A percentile compares a stretch with the other conserved stretches of the same genome.
phyloP scores from a whole-genome alignment of 2,888 invertebrate species.

The Furcula furcula region DNA sequence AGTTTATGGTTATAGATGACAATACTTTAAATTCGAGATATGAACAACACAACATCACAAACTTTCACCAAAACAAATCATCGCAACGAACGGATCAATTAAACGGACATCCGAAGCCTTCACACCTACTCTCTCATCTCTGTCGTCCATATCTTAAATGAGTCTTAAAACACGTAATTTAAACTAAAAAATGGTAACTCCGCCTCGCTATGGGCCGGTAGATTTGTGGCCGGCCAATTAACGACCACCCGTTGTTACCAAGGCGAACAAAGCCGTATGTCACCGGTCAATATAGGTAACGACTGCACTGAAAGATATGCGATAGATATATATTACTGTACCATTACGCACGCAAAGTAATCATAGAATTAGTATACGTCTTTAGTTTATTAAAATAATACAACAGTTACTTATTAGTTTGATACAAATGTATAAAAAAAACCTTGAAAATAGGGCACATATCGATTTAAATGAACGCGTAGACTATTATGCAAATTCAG shows the following conservation, averaged over 20 bases:
- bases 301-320: background rate
- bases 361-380: too few species aligned
- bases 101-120: slow-evolving; percentile 8
- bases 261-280: slow-evolving; percentile 34
- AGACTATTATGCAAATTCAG: too few species aligned
- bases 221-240: slow-evolving; percentile 18
- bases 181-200: slow-evolving; percentile 9
- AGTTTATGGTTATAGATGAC: too few species aligned
- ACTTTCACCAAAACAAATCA: background rate
- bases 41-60: slow-evolving; percentile 22
- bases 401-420: too few species aligned
- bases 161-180: slow-evolving; percentile 22
- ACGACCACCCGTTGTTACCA: slow-evolving; percentile 37
- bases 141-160: slow-evolving; percentile 9
- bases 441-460: too few species aligned
- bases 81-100: background rate
- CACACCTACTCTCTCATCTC: slow-evolving; percentile 18
- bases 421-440: too few species aligned
- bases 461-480: too few species aligned
- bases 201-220: slow-evolving; percentile 10
- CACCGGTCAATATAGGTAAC: slow-evolving; percentile 19
- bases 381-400: too few species aligned
- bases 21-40: too few species aligned
- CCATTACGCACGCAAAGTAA: too few species aligned
- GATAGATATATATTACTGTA: background rate